These are phyloP conservation scores for Tetranychus truncatus DNA, from an alignment of 2,888 invertebrate species.

Conservation along the genomic window DNA sequence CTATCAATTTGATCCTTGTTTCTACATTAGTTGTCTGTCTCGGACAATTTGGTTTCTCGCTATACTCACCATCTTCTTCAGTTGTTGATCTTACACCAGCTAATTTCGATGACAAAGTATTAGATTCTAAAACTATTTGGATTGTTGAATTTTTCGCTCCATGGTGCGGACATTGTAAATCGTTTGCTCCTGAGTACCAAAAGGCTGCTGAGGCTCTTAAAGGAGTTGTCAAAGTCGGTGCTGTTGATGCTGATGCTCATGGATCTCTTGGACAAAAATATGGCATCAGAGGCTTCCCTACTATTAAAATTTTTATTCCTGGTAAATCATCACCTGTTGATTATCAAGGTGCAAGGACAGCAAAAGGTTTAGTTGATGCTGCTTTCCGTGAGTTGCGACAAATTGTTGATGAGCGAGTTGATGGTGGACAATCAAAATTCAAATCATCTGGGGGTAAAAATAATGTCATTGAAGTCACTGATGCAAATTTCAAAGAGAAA, in stretches of 20 bases:
- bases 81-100: slow-evolving; percentile 66
- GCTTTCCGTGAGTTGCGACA: slow-evolving; percentile 56
- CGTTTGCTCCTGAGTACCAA: slow-evolving; percentile 73
- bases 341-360: slow-evolving; percentile 65
- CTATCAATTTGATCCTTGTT: not conserved
- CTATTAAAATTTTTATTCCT: slow-evolving; percentile 68
- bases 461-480: slow-evolving; percentile 78
- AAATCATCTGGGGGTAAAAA: slow-evolving; percentile 29
- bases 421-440: slow-evolving; percentile 36
- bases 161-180: slow-evolving; percentile 50
- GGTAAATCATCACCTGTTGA: slow-evolving; percentile 65
- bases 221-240: slow-evolving; percentile 81
- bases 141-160: slow-evolving; percentile 62
- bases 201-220: slow-evolving; percentile 82
- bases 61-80: slow-evolving; percentile 18
- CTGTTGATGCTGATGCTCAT: slow-evolving; percentile 77
- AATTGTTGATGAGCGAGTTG: slow-evolving; percentile 50
- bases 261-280: slow-evolving; percentile 58
- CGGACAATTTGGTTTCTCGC: not conserved
- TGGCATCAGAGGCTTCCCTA: slow-evolving; percentile 77
- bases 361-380: slow-evolving; percentile 64
- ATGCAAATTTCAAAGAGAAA: slow-evolving; percentile 77
- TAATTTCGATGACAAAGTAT: slow-evolving; percentile 68
- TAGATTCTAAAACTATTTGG: slow-evolving; percentile 71
- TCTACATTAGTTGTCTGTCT: not conserved